Evolutionary conservation across 2,113 vertebrate species (phyloP).

Genomic region (Blennius ocellaris): DNA sequence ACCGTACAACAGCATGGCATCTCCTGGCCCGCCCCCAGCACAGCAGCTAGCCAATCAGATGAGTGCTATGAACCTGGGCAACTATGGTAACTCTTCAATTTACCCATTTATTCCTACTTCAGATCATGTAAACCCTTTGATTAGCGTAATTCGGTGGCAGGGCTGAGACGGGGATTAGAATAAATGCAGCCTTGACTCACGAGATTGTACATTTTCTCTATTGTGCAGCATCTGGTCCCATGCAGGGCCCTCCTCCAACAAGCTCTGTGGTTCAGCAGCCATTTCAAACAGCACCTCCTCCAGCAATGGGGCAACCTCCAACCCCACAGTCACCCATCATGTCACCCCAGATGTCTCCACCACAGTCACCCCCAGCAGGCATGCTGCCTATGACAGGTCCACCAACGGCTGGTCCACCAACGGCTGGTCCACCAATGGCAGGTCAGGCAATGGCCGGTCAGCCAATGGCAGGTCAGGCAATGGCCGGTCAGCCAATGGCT

Average conservation of each 20-base stretch:
- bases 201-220: constrained; percentile 1
- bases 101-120: not conserved
- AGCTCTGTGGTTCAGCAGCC: constrained; percentile 64
- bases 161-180: not conserved
- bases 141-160: not conserved
- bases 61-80: constrained; percentile 88
- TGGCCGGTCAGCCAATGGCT: too few relatives aligned
- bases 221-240: constrained; percentile 76
- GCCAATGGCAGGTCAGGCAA: constrained; percentile 55
- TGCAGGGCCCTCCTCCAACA: constrained; percentile 63
- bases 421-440: too few relatives aligned
- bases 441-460: constrained; percentile 52
- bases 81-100: constrained; percentile 83
- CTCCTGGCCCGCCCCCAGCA: constrained; percentile 72
- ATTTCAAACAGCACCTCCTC: constrained; percentile 76
- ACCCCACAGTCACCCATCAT: constrained; percentile 77
- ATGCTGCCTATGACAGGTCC: constrained; percentile 51
- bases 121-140: not conserved
- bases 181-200: not conserved
- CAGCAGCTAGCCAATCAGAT: constrained; percentile 89
- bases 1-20: constrained; percentile 76
- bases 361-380: constrained; percentile 70
- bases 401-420: constrained; percentile 16
- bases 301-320: constrained; percentile 66
- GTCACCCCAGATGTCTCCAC: constrained; percentile 66